Base-by-base conservation (phyloP, 2,888 invertebrate species). In the Odontocolon sp. region DNA sequence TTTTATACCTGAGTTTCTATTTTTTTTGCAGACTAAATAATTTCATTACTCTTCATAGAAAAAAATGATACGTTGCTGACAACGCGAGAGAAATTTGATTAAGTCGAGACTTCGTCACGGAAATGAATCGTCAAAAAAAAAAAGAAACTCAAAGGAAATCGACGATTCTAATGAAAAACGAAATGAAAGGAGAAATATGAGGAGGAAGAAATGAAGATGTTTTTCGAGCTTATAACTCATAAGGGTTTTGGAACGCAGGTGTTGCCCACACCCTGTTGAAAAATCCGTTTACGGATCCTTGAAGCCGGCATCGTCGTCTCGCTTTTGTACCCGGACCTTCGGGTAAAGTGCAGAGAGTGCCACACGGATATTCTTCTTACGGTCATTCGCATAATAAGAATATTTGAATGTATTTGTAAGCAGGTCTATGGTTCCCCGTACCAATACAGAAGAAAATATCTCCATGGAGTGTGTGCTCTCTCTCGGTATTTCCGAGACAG, bases 401-500 rank as follows among this genome's bases (percentile, higher is more conserved):
- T 4, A 31, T 16, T 28, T 14, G 18, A 16, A 6, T 61, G 71
- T 66, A 28, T 61, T 38, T 4, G 68, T 67, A 36, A 42, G 40
- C 77, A 74, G 80, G 74, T 80, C 80, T 67, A 70, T 38, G 63
- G 75, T 77, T 72, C 69, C 64, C 57, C n/a, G 57, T 57, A 71
- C 45, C 54, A 50, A 38, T 18, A 57, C 64, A 40, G 66, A 36
- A 38, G 11, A 31, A 18, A 16, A 42, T 11, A 31, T 14, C 42
- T 36, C 38, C 28, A 61, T 52, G 52, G 52, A n/a, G 63, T 54
- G 54, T 70, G 36, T n/a, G 1, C 11, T 16, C 52, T 45, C 40
- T 52, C 69, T 68, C 71, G 77, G 77, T 80, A 80, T 80, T 80
- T 79, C 72, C 77, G 77, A 79, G 61, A 67, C 76, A 80, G 70